These are phyloP conservation scores for Notodromas monacha DNA, from an alignment of 2,888 invertebrate species.

Conservation along the genomic window DNA sequence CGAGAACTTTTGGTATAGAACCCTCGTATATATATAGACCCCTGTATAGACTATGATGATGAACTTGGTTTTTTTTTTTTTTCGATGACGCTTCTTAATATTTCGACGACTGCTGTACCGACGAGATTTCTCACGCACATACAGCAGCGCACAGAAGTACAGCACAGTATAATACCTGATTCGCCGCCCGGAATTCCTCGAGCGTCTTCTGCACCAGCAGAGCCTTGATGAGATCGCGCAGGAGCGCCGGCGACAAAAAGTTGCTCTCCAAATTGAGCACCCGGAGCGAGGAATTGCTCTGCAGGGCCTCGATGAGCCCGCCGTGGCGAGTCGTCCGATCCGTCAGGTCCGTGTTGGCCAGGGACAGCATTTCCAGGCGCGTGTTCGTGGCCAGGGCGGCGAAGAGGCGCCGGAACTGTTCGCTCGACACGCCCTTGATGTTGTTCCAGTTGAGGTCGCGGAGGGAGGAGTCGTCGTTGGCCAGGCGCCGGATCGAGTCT, in stretches of 20 bases:
- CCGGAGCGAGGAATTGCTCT: constrained; percentile 38
- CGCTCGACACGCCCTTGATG: constrained; percentile 91
- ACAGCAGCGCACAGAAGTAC: too few species aligned
- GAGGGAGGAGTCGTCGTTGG: constrained; percentile 52
- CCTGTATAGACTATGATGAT: too few species aligned
- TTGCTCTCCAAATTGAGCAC: constrained; percentile 83
- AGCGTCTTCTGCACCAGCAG: constrained; percentile 52
- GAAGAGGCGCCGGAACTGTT: constrained; percentile 63
- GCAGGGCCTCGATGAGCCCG: constrained; percentile 52
- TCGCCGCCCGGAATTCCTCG: constrained; percentile 81
- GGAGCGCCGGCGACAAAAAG: constrained; percentile 60
- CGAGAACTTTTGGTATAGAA: too few species aligned
- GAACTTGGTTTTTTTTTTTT: too few species aligned
- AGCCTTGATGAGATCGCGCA: constrained; percentile 52
- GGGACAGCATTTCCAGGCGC: constrained; percentile 54
- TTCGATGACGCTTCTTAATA: too few species aligned
- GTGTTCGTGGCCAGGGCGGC: constrained; percentile 61
- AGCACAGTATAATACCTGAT: too few species aligned
- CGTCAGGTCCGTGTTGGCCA: constrained; percentile 71
- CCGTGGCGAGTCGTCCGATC: constrained; percentile 52
- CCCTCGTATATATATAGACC: too few species aligned
- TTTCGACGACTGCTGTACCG: too few species aligned
- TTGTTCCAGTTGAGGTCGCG: constrained; percentile 95
- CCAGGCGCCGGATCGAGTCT: constrained; percentile 54
- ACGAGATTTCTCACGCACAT: too few species aligned